These are phyloP conservation scores for Pseudomugil tenellus DNA, from an alignment of 2,797 vertebrate species.

Conservation along the genomic window DNA sequence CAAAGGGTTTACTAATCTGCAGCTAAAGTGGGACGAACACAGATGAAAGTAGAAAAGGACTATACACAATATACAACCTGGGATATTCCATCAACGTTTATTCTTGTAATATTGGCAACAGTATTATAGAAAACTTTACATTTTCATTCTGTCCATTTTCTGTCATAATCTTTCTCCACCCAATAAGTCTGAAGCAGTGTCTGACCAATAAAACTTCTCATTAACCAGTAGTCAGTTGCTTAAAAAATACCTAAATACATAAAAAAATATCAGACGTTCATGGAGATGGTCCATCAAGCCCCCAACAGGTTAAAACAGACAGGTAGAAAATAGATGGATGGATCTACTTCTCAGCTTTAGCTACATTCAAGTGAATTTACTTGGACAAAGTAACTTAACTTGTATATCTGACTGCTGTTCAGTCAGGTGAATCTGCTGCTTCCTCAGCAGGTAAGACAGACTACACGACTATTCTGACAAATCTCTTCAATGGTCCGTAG, in stretches of 20 bases:
- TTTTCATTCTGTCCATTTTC: neutral
- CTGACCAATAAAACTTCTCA: neutral
- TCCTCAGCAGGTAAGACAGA: constrained; percentile 1
- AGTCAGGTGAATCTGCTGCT: neutral
- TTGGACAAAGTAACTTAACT: neutral
- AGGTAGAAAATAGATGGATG: neutral
- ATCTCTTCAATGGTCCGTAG: neutral
- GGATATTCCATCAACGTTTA: too few species aligned
- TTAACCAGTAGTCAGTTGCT: neutral
- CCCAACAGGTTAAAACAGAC: too few species aligned
- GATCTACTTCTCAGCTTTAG: neutral
- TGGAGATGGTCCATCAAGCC: too few species aligned
- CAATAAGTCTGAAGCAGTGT: neutral
- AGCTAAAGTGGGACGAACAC: too few species aligned
- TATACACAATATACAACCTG: too few species aligned
- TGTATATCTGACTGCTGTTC: neutral
- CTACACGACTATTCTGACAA: neutral
- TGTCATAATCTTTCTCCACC: neutral
- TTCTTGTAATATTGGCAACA: too few species aligned
- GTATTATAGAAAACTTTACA: too few species aligned
- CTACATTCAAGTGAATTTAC: neutral
- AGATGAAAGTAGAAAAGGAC: too few species aligned
- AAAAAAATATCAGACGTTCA: too few species aligned
- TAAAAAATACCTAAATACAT: too few species aligned
- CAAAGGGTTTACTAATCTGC: neutral